Evolutionary conservation across 2,113 vertebrate genomes (phyloP), one percentile per base, ranked within the genome.

Genomic region (Peromyscus californicus): DNA sequence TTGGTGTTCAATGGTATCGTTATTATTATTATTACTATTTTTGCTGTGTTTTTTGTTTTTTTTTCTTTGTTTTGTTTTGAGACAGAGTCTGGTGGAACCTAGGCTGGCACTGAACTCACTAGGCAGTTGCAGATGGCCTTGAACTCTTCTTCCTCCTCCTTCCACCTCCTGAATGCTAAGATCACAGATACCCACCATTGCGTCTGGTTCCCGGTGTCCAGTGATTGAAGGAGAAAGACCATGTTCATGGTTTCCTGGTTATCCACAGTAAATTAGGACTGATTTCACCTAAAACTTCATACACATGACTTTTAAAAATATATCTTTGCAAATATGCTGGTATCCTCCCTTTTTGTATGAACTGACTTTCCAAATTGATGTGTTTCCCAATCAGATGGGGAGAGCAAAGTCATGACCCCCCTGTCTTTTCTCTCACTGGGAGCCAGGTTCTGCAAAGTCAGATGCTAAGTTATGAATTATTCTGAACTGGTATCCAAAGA

Each of bases 181-280:
- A 84, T 63, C 7, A 42, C 59, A 84, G 22, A 16, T 33, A 39
- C 26, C 26, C 19, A 84, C 6, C 57, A 24, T 5, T 39, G n/a
- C 13, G 8, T 39, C 33, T 45, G 75, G 21, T 39, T 59, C 5
- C 54, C 39, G 13, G 57, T 84, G 57, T 84, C 36, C 57, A 84
- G 11, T 63, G 29, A 76, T 63, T 92, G 69, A 94, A 70, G 39
- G 7, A 16, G 90, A 54, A 70, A 93, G 16, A 48, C 82, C 10
- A 36, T 76, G 11, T 61, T 94, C 61, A 10, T 54, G n/a, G 67
- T 93, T 90, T 93, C n/a, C 85, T 93, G 42, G 61, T 80, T 82
- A 36, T 24, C 17, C 79, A 15, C 15, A 65, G 45, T 72, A 92
- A 85, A 42, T 36, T 82, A 80, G 31, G 61, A 45, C 16, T 94